phyloP scores from a whole-genome alignment of 2,888 invertebrate species.

The Cheilosia variabilis region DNA sequence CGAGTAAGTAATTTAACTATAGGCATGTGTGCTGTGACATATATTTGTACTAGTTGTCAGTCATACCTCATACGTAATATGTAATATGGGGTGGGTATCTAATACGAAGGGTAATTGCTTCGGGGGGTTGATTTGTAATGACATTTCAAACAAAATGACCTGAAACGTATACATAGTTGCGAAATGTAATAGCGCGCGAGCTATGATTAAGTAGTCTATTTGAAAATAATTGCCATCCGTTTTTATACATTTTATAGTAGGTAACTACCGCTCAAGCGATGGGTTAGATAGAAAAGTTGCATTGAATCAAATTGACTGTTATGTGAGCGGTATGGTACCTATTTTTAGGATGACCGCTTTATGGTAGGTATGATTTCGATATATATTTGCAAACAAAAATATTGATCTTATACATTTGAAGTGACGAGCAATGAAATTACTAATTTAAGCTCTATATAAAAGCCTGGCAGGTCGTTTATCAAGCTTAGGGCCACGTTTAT shows the following conservation, averaged over 20 bases:
- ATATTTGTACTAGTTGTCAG: too few species aligned
- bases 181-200: slow-evolving; percentile 39
- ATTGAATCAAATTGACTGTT: slow-evolving; percentile 1
- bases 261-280: not conserved
- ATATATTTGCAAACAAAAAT: not conserved
- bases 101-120: slow-evolving; percentile 18
- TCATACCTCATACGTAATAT: not conserved
- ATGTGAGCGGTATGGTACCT: not conserved
- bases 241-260: not conserved
- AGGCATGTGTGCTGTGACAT: not conserved
- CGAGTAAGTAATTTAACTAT: slow-evolving; percentile 87
- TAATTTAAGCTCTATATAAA: too few species aligned
- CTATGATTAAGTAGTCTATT: slow-evolving; percentile 31
- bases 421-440: too few species aligned
- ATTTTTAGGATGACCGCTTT: too few species aligned
- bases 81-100: slow-evolving; percentile 23
- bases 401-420: not conserved
- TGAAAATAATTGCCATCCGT: slow-evolving; percentile 21
- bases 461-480: too few species aligned
- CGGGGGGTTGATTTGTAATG: slow-evolving; percentile 41
- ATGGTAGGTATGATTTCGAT: too few species aligned
- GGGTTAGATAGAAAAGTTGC: not conserved
- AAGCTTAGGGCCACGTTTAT: too few species aligned
- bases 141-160: not conserved
- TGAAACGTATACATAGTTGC: not conserved